Percentiles rank a stretch among this genome's conserved stretches.
These are phyloP conservation scores for Drosophila bocqueti DNA, from an alignment of 1,140 invertebrate species.

Conservation along the genomic window DNA sequence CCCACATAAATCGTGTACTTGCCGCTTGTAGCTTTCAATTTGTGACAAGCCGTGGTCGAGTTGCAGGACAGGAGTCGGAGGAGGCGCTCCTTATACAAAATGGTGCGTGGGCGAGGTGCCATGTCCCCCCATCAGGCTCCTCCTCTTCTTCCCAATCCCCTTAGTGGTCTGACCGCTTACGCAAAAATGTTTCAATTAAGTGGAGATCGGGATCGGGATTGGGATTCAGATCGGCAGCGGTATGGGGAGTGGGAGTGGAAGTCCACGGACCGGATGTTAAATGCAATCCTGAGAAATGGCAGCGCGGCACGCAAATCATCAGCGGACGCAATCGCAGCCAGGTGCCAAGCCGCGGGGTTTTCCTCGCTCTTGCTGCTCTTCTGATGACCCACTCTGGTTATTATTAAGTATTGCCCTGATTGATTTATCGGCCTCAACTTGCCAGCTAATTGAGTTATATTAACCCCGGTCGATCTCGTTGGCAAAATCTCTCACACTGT, in stretches of 20 bases:
- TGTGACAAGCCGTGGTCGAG: constrained; percentile 66
- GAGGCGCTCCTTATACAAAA: constrained; percentile 59
- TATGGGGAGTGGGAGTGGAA: constrained; percentile 16
- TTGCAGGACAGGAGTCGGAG: constrained; percentile 49
- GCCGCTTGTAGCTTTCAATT: constrained; percentile 82
- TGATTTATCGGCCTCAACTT: constrained; percentile 67
- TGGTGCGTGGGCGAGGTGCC: constrained; percentile 66
- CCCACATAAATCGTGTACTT: constrained; percentile 83
- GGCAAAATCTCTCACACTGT: constrained; percentile 44
- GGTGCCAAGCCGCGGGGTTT: constrained; percentile 67
- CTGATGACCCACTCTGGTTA: constrained; percentile 36
- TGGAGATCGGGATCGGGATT: constrained; percentile 9
- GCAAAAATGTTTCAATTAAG: constrained; percentile 83
- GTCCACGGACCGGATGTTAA: constrained; percentile 62
- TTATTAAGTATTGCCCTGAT: constrained; percentile 57
- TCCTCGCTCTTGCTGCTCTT: not conserved
- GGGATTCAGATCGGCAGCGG: constrained; percentile 2
- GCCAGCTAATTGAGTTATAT: constrained; percentile 78
- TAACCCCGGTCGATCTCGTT: constrained; percentile 35
- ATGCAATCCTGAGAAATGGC: constrained; percentile 74
- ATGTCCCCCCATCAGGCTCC: constrained; percentile 25
- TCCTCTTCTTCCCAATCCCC: too few species aligned
- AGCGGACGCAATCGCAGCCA: constrained; percentile 49
- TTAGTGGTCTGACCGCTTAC: constrained; percentile 68
- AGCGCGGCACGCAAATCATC: constrained; percentile 77